Evolutionary conservation across 2,888 invertebrate species (phyloP).

Genomic region (Pterostichus madidus): DNA sequence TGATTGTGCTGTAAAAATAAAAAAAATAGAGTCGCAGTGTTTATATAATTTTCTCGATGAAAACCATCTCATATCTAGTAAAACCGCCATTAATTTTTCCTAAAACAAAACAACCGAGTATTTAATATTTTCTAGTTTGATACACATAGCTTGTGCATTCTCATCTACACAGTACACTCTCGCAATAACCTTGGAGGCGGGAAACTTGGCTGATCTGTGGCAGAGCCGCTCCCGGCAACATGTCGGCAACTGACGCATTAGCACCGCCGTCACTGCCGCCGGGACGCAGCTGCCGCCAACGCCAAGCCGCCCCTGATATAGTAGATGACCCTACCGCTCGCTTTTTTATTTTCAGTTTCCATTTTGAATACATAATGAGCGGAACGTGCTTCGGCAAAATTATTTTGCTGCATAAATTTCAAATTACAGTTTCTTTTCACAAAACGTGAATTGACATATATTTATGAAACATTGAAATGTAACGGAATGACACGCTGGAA

Average conservation of each 20-base stretch:
- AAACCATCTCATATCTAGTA: too few species aligned
- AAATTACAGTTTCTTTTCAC: slow-evolving; percentile 39
- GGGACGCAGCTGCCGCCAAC: slow-evolving; percentile 9
- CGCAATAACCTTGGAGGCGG: slow-evolving; percentile 9
- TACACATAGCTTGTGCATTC: background rate
- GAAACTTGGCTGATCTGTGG: background rate
- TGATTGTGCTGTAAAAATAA: too few species aligned
- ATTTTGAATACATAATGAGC: slow-evolving; percentile 67
- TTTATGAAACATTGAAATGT: slow-evolving; percentile 36
- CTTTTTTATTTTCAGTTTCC: slow-evolving; percentile 67
- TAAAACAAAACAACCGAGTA: too few species aligned
- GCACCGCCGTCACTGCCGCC: slow-evolving; percentile 40
- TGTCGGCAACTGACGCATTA: slow-evolving; percentile 62
- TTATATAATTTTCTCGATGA: too few species aligned
- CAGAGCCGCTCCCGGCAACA: background rate
- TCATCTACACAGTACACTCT: too few species aligned
- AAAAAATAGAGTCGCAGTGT: too few species aligned
- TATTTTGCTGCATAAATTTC: slow-evolving; percentile 64
- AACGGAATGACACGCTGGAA: background rate
- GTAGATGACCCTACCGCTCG: slow-evolving; percentile 59
- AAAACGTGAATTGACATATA: slow-evolving; percentile 62
- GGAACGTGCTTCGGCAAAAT: slow-evolving; percentile 64
- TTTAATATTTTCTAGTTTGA: too few species aligned
- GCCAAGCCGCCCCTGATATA: slow-evolving; percentile 56
- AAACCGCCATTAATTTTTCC: too few species aligned